phyloP scores from a whole-genome alignment of 1,140 invertebrate species.

The Zaprionus davidi region DNA sequence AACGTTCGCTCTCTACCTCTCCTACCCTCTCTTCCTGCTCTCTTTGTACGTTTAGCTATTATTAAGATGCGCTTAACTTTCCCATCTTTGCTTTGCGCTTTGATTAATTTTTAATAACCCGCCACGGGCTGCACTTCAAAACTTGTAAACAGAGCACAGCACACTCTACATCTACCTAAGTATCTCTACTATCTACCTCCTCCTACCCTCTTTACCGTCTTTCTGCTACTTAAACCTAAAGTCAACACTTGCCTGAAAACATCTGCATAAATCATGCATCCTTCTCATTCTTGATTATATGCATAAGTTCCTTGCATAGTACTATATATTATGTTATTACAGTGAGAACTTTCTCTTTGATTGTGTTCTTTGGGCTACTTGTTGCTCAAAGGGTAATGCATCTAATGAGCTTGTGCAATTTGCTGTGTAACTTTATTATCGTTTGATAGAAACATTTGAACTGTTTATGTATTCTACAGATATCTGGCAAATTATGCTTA shows the following conservation, averaged over 20 bases:
- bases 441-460: neutral
- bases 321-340: neutral
- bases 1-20: neutral
- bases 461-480: neutral
- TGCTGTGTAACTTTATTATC: neutral
- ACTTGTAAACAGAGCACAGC: constrained; percentile 22
- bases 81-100: constrained; percentile 38
- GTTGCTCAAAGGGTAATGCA: neutral
- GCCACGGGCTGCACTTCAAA: constrained; percentile 40
- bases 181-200: neutral
- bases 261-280: constrained; percentile 35
- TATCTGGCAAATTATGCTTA: neutral
- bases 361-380: neutral
- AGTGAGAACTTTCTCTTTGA: neutral
- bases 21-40: neutral
- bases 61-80: constrained; percentile 27
- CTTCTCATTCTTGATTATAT: neutral
- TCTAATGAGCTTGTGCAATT: neutral
- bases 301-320: neutral
- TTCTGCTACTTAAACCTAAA: constrained; percentile 22
- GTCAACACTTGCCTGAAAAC: constrained; percentile 20
- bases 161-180: too few species aligned
- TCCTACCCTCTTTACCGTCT: neutral
- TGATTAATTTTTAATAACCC: constrained; percentile 68
- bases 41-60: constrained; percentile 12